Evolutionary conservation across 2,888 invertebrate genomes (phyloP).

Genomic region (Cheilosia impressa): DNA sequence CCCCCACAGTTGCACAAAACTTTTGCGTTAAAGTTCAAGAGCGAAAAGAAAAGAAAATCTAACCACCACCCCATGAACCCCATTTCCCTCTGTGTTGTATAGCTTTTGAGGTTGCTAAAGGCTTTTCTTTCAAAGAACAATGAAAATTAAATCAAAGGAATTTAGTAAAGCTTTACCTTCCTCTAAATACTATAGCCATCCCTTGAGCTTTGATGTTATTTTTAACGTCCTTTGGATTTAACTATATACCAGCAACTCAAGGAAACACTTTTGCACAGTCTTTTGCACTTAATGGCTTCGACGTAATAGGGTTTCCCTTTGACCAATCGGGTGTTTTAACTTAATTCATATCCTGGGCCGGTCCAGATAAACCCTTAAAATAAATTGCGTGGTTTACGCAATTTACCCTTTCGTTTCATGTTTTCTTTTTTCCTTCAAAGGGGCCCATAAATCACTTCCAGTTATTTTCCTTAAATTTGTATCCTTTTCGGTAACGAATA

Average conservation of each 20-base stretch:
- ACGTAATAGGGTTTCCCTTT: constrained; percentile 3
- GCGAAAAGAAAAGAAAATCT: not conserved
- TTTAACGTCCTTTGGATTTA: constrained; percentile 6
- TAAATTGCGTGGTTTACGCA: constrained; percentile 34
- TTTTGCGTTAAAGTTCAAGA: constrained; percentile 18
- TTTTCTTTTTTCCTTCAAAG: not conserved
- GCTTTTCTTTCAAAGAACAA: constrained; percentile 38
- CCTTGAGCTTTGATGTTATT: constrained; percentile 18
- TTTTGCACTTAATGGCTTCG: not conserved
- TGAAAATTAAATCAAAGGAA: constrained; percentile 49
- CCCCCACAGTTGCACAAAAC: constrained; percentile 16
- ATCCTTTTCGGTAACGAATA: constrained; percentile 10
- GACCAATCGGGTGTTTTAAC: constrained; percentile 35
- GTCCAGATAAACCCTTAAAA: constrained; percentile 22
- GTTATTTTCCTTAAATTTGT: constrained; percentile 8
- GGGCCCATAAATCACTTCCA: constrained; percentile 29
- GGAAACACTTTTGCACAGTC: not conserved
- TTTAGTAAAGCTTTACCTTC: constrained; percentile 20
- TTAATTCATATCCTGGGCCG: constrained; percentile 34
- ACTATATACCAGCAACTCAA: constrained; percentile 13
- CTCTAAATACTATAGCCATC: too few relatives aligned
- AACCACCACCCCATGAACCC: not conserved
- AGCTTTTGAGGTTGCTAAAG: constrained; percentile 36
- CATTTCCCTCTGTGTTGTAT: not conserved
- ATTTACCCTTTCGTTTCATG: constrained; percentile 11